Evolutionary conservation across 2,797 vertebrate genomes (phyloP).

Genomic region (Neoniphon sammara): DNA sequence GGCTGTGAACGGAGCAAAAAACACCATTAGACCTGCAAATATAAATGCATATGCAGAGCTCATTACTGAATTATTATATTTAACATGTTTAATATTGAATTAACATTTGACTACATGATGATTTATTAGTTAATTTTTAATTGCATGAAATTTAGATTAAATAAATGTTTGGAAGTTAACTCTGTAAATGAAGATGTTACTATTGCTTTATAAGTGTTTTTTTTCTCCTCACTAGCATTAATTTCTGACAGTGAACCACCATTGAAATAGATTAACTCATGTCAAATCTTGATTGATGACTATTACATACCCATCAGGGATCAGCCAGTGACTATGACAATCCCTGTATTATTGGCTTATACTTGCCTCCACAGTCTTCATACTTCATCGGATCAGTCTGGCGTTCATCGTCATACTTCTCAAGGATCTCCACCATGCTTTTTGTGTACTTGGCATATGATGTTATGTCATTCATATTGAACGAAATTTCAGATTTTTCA

Average conservation of each 20-base stretch:
- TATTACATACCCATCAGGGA: constrained; percentile 23
- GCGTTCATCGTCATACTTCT: constrained; percentile 32
- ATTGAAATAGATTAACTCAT: not conserved
- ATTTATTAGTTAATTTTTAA: not conserved
- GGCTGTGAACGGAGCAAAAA: constrained; percentile 66
- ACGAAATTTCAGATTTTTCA: constrained; percentile 91
- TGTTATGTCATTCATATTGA: constrained; percentile 11
- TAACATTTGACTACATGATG: not conserved
- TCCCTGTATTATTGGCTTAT: constrained; percentile 14
- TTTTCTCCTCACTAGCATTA: not conserved
- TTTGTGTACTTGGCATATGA: constrained; percentile 71
- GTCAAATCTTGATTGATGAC: not conserved
- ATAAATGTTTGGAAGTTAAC: too few species aligned
- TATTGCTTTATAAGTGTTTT: not conserved
- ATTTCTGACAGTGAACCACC: not conserved
- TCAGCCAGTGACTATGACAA: constrained; percentile 16
- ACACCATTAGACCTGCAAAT: constrained; percentile 1
- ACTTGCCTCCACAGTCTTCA: constrained; percentile 88
- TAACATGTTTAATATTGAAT: not conserved
- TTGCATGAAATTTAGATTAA: too few species aligned
- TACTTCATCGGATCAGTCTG: constrained; percentile 76
- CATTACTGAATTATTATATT: not conserved
- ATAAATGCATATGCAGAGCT: not conserved
- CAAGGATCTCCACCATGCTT: constrained; percentile 78
- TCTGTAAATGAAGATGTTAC: not conserved